Percentiles rank a stretch among this genome's conserved stretches.
phyloP scores from a whole-genome alignment of 2,797 vertebrate genomes.

The Artibeus lituratus region DNA sequence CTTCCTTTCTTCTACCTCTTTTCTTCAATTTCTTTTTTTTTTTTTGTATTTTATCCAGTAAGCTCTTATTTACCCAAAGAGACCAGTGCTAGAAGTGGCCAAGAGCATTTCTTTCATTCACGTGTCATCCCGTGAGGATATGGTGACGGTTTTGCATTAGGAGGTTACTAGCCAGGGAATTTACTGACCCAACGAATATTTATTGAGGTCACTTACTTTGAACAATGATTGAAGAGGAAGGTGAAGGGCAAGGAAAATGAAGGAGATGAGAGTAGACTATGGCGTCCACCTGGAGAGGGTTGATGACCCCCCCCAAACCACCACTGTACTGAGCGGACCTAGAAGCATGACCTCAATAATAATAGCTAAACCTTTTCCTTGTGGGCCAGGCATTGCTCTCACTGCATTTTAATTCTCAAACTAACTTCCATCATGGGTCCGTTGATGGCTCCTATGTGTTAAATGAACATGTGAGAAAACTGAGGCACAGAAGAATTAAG shows the following conservation, averaged over 20 bases:
- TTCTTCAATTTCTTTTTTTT: not conserved
- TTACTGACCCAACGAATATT: not conserved
- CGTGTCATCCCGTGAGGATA: not conserved
- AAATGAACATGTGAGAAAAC: not conserved
- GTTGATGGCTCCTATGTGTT: not conserved
- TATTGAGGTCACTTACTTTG: not conserved
- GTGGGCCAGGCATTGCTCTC: not conserved
- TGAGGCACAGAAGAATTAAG: not conserved
- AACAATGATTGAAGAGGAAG: not conserved
- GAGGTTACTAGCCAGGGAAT: not conserved
- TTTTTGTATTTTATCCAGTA: not conserved
- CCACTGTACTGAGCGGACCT: too few species aligned
- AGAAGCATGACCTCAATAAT: not conserved
- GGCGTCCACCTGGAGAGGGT: not conserved
- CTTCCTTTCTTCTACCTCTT: not conserved
- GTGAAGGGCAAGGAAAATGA: not conserved
- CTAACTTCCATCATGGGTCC: not conserved
- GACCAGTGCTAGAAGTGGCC: not conserved
- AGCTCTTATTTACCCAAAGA: not conserved
- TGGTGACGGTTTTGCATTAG: not conserved
- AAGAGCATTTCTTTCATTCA: not conserved
- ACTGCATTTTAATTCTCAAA: not conserved
- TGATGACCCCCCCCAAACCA: too few species aligned
- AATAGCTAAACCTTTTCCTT: not conserved
- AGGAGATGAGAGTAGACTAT: not conserved